These are phyloP conservation scores for Falco columbarius DNA, from an alignment of 2,797 vertebrate genomes.

Conservation along the genomic window DNA sequence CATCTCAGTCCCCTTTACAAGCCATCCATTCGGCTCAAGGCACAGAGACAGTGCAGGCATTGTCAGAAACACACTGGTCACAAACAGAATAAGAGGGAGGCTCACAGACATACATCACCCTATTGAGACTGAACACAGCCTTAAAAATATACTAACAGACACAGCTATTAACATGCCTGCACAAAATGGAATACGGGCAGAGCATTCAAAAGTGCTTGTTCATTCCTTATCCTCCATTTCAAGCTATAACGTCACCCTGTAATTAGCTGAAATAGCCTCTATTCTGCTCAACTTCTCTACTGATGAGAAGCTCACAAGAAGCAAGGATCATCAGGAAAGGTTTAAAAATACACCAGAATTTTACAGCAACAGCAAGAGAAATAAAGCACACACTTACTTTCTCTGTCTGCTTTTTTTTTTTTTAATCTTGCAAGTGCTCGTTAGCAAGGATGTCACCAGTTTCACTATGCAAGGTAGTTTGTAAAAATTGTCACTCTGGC, in stretches of 20 bases:
- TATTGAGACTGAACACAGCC: slow-evolving; percentile 13
- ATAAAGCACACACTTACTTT: not conserved
- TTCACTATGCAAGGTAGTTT: not conserved
- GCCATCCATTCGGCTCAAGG: not conserved
- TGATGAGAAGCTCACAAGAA: slow-evolving; percentile 30
- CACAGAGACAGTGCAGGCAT: slow-evolving; percentile 59
- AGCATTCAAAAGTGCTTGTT: slow-evolving; percentile 21
- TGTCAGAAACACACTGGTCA: slow-evolving; percentile 41
- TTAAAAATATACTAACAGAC: slow-evolving; percentile 44
- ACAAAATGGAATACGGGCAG: not conserved
- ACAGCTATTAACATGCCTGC: not conserved
- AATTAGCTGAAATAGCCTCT: slow-evolving; percentile 56
- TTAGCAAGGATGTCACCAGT: not conserved
- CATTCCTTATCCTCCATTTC: slow-evolving; percentile 33
- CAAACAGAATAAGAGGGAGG: slow-evolving; percentile 37
- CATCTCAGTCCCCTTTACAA: slow-evolving; percentile 4
- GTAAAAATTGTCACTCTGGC: not conserved
- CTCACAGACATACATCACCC: slow-evolving; percentile 34
- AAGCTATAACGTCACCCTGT: slow-evolving; percentile 19
- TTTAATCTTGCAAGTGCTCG: not conserved
- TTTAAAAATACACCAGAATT: slow-evolving; percentile 49
- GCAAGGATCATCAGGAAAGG: not conserved
- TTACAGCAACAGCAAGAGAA: not conserved
- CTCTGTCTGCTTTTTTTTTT: not conserved
- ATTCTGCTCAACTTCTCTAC: not conserved